Evolutionary conservation across 2,797 vertebrate genomes (phyloP).

Genomic region (Sebastes dallii): DNA sequence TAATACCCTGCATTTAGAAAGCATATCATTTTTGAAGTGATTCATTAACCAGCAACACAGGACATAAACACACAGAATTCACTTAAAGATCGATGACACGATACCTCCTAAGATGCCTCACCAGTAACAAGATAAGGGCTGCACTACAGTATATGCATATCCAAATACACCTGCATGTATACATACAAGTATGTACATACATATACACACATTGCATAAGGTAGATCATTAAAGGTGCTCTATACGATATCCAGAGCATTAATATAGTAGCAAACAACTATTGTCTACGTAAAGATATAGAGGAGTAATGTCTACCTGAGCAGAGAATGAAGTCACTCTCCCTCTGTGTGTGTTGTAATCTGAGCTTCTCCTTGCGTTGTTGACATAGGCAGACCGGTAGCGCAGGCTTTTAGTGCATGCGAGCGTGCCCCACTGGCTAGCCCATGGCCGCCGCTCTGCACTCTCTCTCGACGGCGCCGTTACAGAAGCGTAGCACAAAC

Average conservation of each 20-base stretch:
- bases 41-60: neutral
- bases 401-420: too few species aligned
- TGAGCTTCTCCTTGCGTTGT: too few species aligned
- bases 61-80: neutral
- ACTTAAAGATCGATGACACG: neutral
- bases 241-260: too few species aligned
- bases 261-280: too few species aligned
- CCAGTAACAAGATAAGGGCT: neutral
- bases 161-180: neutral
- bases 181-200: neutral
- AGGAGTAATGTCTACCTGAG: too few species aligned
- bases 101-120: neutral
- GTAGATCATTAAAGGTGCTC: neutral
- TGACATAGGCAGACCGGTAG: rapidly evolving
- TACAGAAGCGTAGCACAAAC: rapidly evolving
- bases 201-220: neutral
- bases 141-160: neutral
- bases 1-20: neutral
- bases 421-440: too few species aligned
- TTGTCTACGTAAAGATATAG: too few species aligned
- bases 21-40: neutral
- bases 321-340: too few species aligned
- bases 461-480: too few species aligned
- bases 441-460: too few species aligned
- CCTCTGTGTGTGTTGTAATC: too few species aligned